phyloP scores from a whole-genome alignment of 1,140 invertebrate genomes.

The Drosophila setifemur region DNA sequence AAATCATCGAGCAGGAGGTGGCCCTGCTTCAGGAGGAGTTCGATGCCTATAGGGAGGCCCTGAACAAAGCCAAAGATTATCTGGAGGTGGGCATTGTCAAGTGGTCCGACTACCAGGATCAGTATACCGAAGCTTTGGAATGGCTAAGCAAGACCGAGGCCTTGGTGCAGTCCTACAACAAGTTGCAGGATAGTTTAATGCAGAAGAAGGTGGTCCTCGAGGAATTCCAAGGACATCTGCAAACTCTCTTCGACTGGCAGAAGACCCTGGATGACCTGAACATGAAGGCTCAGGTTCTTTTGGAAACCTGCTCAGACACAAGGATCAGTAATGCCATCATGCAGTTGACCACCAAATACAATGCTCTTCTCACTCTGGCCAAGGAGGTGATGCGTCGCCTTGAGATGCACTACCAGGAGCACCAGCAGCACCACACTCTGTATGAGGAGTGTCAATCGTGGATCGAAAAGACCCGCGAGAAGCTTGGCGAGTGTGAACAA shows the following conservation, averaged over 20 bases:
- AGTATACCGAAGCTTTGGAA: conserved; percentile 93
- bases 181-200: conserved; percentile 93
- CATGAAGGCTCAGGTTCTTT: conserved; percentile 93
- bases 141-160: conserved; percentile 95
- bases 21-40: conserved; percentile 94
- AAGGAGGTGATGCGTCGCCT: conserved; percentile 96
- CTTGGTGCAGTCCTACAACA: conserved; percentile 94
- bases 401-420: conserved; percentile 95
- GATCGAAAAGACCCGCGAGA: conserved; percentile 93
- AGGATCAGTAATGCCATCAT: conserved; percentile 96
- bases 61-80: conserved; percentile 91
- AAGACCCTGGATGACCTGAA: conserved; percentile 95
- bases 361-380: conserved; percentile 93
- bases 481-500: conserved; percentile 89
- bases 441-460: conserved; percentile 96
- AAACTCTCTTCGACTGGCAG: conserved; percentile 97
- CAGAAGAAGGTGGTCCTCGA: conserved; percentile 94
- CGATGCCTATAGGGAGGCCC: conserved; percentile 90
- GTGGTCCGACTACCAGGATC: conserved; percentile 97
- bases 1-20: conserved; percentile 95
- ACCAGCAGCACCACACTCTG: conserved; percentile 93
- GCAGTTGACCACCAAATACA: conserved; percentile 96
- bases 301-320: conserved; percentile 96
- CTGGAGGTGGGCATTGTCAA: conserved; percentile 95
- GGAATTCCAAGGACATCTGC: conserved; percentile 94